Percentiles rank a stretch among this genome's conserved stretches.
These are phyloP conservation scores for Sarcophaga peregrina DNA, from an alignment of 1,140 invertebrate genomes.

Conservation along the genomic window DNA sequence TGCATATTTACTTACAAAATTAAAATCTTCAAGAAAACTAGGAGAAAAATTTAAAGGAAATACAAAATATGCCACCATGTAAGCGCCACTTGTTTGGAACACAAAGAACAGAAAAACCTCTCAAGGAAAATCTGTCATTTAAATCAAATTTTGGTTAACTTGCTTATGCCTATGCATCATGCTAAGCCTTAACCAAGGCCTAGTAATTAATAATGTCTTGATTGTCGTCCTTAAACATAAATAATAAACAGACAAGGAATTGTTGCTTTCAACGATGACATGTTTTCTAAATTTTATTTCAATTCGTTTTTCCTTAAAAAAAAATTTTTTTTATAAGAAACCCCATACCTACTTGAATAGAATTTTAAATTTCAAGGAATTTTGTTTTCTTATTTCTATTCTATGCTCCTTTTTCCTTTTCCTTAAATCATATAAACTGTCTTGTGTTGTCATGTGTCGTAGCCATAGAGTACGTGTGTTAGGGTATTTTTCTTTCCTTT, in stretches of 20 bases:
- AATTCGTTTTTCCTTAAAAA: neutral
- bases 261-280: neutral
- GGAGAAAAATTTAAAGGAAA: neutral
- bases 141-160: too few relatives aligned
- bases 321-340: neutral
- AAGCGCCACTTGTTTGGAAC: neutral
- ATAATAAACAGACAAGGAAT: neutral
- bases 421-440: too few relatives aligned
- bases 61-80: conserved; percentile 13
- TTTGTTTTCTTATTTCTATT: neutral
- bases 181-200: too few relatives aligned
- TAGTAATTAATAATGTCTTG: neutral
- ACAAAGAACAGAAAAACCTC: too few relatives aligned
- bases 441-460: too few relatives aligned
- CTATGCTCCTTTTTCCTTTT: too few relatives aligned
- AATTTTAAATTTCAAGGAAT: conserved; percentile 10
- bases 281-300: neutral
- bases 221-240: conserved; percentile 25
- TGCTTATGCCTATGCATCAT: too few relatives aligned
- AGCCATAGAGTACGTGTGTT: too few relatives aligned
- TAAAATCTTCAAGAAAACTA: too few relatives aligned
- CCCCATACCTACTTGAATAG: neutral
- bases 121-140: too few relatives aligned
- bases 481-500: too few relatives aligned
- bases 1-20: neutral